Percentiles rank a stretch among this genome's conserved stretches.
phyloP scores from a whole-genome alignment of 1,140 invertebrate species.

The Arctopsyche grandis region DNA sequence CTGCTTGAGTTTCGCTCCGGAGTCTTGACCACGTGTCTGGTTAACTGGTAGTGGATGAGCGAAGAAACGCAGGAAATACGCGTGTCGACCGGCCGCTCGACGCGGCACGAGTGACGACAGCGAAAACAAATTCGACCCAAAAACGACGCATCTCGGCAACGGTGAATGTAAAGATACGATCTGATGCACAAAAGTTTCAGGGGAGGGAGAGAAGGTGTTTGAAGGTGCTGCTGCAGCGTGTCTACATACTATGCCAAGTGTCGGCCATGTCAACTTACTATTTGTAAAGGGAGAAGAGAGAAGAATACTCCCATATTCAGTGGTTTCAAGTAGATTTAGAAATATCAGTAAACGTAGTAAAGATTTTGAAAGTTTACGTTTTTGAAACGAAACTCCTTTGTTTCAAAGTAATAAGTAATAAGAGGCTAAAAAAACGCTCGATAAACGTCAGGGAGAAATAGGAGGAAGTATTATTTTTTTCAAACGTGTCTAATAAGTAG shows the following conservation, averaged over 20 bases:
- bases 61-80: neutral
- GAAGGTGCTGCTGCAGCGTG: neutral
- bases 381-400: too few relatives aligned
- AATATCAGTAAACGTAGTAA: too few relatives aligned
- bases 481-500: too few relatives aligned
- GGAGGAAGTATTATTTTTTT: too few relatives aligned
- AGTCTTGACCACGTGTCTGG: neutral
- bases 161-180: neutral
- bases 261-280: too few relatives aligned
- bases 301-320: too few relatives aligned
- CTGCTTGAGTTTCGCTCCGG: neutral
- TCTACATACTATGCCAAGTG: neutral
- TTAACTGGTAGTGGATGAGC: neutral
- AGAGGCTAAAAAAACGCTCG: too few relatives aligned
- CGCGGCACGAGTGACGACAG: conserved; percentile 26
- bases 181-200: neutral
- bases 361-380: too few relatives aligned
- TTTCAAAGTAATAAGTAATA: too few relatives aligned
- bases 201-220: neutral
- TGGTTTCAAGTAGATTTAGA: too few relatives aligned
- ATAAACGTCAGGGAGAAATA: too few relatives aligned
- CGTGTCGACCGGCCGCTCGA: conserved; percentile 13
- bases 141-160: neutral
- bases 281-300: too few relatives aligned
- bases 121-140: neutral